phyloP scores from a whole-genome alignment of 2,797 vertebrate species.

The Parauchenoglanis punctatus region DNA sequence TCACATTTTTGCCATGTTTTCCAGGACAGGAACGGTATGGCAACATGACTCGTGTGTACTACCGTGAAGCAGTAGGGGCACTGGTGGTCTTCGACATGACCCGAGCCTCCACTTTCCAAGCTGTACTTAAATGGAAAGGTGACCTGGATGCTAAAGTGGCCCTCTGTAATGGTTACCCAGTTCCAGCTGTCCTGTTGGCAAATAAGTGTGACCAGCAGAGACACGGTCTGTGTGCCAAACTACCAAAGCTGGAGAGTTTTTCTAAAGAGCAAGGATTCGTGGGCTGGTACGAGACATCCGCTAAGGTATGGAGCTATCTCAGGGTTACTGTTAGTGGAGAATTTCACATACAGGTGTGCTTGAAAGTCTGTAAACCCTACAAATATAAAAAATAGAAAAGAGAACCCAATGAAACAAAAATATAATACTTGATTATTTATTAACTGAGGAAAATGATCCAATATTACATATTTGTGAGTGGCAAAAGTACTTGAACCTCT shows the following conservation, averaged over 20 bases:
- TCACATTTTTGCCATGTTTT: background rate
- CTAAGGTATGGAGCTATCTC: conserved; percentile 68
- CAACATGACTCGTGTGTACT: conserved; percentile 85
- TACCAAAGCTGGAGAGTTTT: conserved; percentile 78
- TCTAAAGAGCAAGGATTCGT: conserved; percentile 76
- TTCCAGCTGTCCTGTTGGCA: conserved; percentile 78
- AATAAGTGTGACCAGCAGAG: conserved; percentile 80
- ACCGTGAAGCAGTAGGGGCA: conserved; percentile 80
- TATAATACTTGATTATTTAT: too few species aligned
- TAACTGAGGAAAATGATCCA: too few species aligned
- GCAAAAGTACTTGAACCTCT: too few species aligned
- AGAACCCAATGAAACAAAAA: too few species aligned
- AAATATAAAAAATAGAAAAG: too few species aligned
- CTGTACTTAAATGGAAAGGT: conserved; percentile 81
- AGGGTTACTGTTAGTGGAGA: background rate
- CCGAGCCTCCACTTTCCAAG: conserved; percentile 78
- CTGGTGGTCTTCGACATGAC: conserved; percentile 83
- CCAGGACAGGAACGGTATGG: conserved; percentile 83
- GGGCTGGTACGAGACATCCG: conserved; percentile 79
- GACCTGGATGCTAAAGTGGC: conserved; percentile 82
- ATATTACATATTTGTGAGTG: too few species aligned
- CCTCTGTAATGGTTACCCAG: conserved; percentile 72
- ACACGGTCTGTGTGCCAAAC: conserved; percentile 70
- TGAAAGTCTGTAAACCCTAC: too few species aligned
- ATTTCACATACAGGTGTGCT: background rate